These are phyloP conservation scores for Trichosurus vulpecula DNA, from an alignment of 2,797 vertebrate genomes.

Conservation along the genomic window DNA sequence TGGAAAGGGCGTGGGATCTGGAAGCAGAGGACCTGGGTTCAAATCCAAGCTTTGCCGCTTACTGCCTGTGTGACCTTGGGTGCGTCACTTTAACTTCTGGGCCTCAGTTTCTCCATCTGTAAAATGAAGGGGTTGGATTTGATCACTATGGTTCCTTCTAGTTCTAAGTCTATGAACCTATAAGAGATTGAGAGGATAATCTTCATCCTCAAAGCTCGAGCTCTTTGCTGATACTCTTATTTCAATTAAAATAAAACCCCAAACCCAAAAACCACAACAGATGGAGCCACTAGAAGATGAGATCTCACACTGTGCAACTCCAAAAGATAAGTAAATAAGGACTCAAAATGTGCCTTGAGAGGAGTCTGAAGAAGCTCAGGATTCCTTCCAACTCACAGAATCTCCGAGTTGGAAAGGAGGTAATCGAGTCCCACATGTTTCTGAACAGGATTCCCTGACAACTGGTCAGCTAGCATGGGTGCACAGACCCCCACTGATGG, in stretches of 20 bases:
- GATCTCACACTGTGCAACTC: neutral
- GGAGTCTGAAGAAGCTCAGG: neutral
- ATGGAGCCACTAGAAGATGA: neutral
- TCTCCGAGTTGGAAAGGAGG: neutral
- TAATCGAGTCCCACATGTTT: neutral
- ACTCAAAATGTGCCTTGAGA: neutral
- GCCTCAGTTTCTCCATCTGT: neutral
- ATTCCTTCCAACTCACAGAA: neutral
- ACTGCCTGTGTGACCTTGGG: neutral
- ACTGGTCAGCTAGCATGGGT: neutral
- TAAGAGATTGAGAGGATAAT: neutral
- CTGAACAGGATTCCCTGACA: neutral
- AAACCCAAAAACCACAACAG: neutral
- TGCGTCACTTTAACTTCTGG: neutral
- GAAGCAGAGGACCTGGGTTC: neutral
- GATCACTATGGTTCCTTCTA: neutral
- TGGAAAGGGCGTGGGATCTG: neutral
- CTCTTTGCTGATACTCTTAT: neutral
- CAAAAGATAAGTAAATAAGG: neutral
- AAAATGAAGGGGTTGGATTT: neutral
- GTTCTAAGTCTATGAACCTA: neutral
- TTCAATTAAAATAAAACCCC: conserved; percentile 17
- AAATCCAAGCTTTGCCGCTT: neutral
- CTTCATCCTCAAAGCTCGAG: neutral
- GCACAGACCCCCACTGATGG: neutral